Evolutionary conservation across 64 coral and sea anemone species (phyloP).

Genomic region (Montipora efflorescens): DNA sequence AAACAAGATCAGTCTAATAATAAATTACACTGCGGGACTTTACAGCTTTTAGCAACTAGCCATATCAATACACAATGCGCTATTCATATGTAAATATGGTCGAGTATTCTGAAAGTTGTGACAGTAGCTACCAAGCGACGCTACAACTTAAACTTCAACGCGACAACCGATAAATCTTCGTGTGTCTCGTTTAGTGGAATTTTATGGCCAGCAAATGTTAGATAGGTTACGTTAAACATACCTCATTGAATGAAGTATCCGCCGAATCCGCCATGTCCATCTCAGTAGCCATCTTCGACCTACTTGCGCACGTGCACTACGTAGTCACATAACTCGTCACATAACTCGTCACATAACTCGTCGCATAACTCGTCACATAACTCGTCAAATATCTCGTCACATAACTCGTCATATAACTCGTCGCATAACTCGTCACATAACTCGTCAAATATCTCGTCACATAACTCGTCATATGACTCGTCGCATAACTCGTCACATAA

Average conservation of each 20-base stretch:
- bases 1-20: constrained; percentile 31
- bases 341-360: too few relatives aligned
- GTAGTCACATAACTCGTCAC: neutral
- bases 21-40: constrained; percentile 19
- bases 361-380: too few relatives aligned
- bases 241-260: constrained; percentile 43
- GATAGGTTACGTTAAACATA: constrained; percentile 16
- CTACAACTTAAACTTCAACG: constrained; percentile 39
- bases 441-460: too few relatives aligned
- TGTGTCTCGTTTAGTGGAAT: constrained; percentile 41
- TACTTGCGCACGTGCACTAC: neutral
- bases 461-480: too few relatives aligned
- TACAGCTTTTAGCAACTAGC: neutral
- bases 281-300: neutral
- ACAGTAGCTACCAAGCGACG: constrained; percentile 3
- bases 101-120: neutral
- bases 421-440: too few relatives aligned
- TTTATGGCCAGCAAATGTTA: constrained; percentile 44
- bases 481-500: too few relatives aligned
- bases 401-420: constrained; percentile 1
- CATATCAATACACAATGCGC: neutral
- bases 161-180: constrained; percentile 47
- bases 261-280: neutral
- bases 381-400: neutral
- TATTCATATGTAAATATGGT: too few relatives aligned